Evolutionary conservation across 2,888 invertebrate species (phyloP).

Genomic region (Amiota communis): DNA sequence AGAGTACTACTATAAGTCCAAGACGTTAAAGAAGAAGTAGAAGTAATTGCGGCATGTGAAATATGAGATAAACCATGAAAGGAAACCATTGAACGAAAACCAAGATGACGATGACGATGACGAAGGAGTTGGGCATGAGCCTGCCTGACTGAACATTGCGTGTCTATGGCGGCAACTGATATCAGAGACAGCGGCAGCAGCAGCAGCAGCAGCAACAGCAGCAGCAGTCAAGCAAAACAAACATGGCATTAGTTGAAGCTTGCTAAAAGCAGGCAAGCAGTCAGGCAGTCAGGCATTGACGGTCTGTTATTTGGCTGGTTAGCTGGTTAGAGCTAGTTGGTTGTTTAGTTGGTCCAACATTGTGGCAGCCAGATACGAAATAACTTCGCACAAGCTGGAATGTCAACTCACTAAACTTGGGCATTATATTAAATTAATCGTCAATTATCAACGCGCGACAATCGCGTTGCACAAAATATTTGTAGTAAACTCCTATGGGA

Average conservation of each 20-base stretch:
- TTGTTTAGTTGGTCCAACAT: no score
- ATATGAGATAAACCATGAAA: constrained; percentile 59
- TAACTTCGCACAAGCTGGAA: constrained; percentile 66
- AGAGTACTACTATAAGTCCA: constrained; percentile 29
- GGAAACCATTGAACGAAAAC: constrained; percentile 9
- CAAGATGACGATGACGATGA: constrained; percentile 8
- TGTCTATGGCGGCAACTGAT: constrained; percentile 25
- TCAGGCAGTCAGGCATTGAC: not conserved
- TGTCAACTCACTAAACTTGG: constrained; percentile 62
- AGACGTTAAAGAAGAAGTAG: constrained; percentile 56
- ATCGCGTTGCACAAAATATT: constrained; percentile 26
- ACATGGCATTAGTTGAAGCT: constrained; percentile 50
- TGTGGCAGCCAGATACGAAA: constrained; percentile 53
- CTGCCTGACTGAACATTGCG: constrained; percentile 13
- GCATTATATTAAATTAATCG: constrained; percentile 68
- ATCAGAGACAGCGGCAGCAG: constrained; percentile 13
- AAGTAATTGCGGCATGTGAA: constrained; percentile 66
- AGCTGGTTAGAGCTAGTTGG: no score
- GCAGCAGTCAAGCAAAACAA: constrained; percentile 50
- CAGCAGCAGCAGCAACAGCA: not conserved
- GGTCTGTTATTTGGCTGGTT: constrained; percentile 54
- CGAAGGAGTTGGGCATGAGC: not conserved
- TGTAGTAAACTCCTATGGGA: constrained; percentile 29
- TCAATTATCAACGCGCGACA: constrained; percentile 59
- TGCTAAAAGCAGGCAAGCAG: constrained; percentile 31